phyloP scores from a whole-genome alignment of 1,140 invertebrate species.

The Diachasma alloeum region DNA sequence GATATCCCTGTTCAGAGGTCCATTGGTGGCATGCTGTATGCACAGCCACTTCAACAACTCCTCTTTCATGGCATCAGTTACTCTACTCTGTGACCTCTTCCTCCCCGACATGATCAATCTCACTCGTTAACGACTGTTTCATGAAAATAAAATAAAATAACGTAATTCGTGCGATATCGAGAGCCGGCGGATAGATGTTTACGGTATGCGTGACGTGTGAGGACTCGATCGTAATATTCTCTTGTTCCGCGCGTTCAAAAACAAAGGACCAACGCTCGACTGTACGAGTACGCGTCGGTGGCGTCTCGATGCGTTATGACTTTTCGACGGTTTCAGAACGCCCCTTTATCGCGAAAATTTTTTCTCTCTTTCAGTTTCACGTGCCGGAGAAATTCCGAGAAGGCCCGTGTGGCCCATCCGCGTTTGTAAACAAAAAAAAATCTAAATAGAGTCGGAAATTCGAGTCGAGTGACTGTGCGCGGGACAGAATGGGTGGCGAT shows the following conservation, averaged over 20 bases:
- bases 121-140: neutral
- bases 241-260: neutral
- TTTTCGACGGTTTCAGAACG: neutral
- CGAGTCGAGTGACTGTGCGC: too few relatives aligned
- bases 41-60: constrained; percentile 50
- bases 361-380: neutral
- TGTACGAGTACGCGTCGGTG: neutral
- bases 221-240: neutral
- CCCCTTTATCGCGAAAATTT: neutral
- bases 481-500: too few relatives aligned
- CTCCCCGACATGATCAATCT: constrained; percentile 20
- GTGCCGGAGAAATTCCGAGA: too few relatives aligned
- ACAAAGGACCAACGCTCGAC: neutral
- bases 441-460: too few relatives aligned
- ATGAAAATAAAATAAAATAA: neutral
- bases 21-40: constrained; percentile 45
- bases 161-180: too few relatives aligned
- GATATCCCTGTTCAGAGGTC: constrained; percentile 35
- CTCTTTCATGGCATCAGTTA: constrained; percentile 33
- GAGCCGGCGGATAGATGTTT: too few relatives aligned
- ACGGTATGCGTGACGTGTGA: too few relatives aligned
- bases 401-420: too few relatives aligned
- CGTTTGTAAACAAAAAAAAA: too few relatives aligned
- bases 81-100: neutral
- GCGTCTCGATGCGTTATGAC: neutral